Percentiles rank a stretch among this genome's conserved stretches.
Evolutionary conservation across 1,140 invertebrate species (phyloP).

Genomic region (Drosophila bocqueti): DNA sequence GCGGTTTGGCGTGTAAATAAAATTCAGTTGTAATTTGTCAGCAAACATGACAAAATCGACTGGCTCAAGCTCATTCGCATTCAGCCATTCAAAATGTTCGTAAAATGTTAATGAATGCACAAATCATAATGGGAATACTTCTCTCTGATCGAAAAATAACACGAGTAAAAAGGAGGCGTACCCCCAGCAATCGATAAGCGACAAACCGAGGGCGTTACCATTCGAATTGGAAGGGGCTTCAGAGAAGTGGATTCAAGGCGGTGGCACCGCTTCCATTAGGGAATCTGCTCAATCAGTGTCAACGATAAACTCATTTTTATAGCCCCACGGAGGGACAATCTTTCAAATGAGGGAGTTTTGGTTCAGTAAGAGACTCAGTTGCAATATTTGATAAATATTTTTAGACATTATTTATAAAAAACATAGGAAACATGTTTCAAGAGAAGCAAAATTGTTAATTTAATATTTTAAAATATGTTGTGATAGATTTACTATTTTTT

Average conservation of each 20-base stretch:
- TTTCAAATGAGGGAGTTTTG: background rate
- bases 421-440: background rate
- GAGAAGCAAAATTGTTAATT: too few species aligned
- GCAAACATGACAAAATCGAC: constrained; percentile 60
- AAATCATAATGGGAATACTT: constrained; percentile 51
- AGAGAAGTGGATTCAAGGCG: constrained; percentile 8
- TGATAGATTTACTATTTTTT: background rate
- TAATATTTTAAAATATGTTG: background rate
- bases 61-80: constrained; percentile 12
- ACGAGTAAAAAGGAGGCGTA: constrained; percentile 40
- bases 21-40: constrained; percentile 75
- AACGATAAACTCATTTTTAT: constrained; percentile 73
- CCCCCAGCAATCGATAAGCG: constrained; percentile 51
- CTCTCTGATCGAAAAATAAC: background rate
- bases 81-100: constrained; percentile 42
- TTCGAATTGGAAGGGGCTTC: constrained; percentile 5
- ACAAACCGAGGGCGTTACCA: constrained; percentile 52
- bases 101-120: constrained; percentile 63
- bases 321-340: background rate
- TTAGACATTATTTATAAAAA: too few species aligned
- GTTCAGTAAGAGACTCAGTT: too few species aligned
- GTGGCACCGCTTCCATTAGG: constrained; percentile 52
- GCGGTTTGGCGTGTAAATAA: constrained; percentile 31
- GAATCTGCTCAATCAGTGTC: constrained; percentile 73
- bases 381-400: background rate